Evolutionary conservation across 1,140 invertebrate species (phyloP).

Genomic region (Pseudomyrmex pallidus): DNA sequence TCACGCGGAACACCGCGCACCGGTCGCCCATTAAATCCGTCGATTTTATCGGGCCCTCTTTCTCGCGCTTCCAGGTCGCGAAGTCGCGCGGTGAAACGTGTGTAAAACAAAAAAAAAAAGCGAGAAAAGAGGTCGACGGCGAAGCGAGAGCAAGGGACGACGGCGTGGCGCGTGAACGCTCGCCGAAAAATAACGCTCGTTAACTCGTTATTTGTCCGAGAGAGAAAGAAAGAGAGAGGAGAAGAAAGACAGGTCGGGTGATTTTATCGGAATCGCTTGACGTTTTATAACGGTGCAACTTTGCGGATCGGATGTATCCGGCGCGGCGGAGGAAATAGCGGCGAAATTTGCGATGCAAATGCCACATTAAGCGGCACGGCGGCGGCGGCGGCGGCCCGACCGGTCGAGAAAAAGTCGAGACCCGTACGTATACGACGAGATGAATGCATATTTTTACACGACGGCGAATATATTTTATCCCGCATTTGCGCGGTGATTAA

Average conservation of each 20-base stretch:
- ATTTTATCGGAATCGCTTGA: constrained; percentile 49
- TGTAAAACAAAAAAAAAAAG: constrained; percentile 4
- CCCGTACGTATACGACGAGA: constrained; percentile 45
- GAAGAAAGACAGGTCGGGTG: constrained; percentile 5
- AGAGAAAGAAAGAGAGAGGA: background rate
- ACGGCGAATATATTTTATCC: constrained; percentile 43
- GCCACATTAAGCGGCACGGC: constrained; percentile 14
- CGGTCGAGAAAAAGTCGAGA: constrained; percentile 26
- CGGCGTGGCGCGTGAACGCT: background rate
- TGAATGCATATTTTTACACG: constrained; percentile 56
- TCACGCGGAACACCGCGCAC: constrained; percentile 10
- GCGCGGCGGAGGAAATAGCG: constrained; percentile 30
- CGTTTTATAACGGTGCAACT: constrained; percentile 53
- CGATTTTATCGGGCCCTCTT: constrained; percentile 54
- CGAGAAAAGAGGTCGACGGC: background rate
- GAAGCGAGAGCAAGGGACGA: constrained; percentile 7
- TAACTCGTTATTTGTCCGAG: constrained; percentile 30
- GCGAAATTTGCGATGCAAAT: constrained; percentile 51
- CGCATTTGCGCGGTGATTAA: constrained; percentile 35
- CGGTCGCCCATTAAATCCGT: constrained; percentile 64
- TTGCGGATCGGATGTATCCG: constrained; percentile 48
- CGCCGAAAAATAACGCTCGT: constrained; percentile 29
- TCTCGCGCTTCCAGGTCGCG: background rate
- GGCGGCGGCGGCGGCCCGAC: background rate
- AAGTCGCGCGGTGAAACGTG: constrained; percentile 2